A percentile compares a stretch with the other conserved stretches of the same genome.
Conservation (phyloP, 1,140 invertebrate species). For the Lepeophtheirus salmonis region DNA sequence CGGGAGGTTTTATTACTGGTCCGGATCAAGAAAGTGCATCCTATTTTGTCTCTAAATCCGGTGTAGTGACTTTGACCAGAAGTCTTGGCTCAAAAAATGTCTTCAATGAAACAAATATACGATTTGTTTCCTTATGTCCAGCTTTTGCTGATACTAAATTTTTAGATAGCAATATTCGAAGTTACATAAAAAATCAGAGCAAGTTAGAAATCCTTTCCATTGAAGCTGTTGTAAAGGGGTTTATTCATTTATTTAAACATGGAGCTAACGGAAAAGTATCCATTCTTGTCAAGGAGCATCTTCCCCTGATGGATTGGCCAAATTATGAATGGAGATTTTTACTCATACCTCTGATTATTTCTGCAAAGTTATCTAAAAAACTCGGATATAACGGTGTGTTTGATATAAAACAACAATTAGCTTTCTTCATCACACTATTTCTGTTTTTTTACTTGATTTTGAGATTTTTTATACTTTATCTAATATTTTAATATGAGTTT, state of each 20-base stretch:
- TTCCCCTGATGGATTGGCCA: neutral
- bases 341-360: neutral
- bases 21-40: neutral
- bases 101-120: neutral
- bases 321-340: neutral
- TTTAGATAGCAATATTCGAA: neutral
- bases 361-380: neutral
- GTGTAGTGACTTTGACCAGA: neutral
- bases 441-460: neutral
- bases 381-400: neutral
- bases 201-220: neutral
- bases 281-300: neutral
- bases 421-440: neutral
- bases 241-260: neutral
- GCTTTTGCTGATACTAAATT: neutral
- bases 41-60: constrained; percentile 7
- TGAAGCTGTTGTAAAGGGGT: neutral
- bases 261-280: neutral
- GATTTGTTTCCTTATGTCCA: neutral
- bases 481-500: no score
- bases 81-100: neutral
- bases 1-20: neutral
- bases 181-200: neutral
- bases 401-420: neutral
- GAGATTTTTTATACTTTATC: neutral